Evolutionary conservation across 2,113 vertebrate genomes (phyloP).

Genomic region (Neopipo cinnamomea): DNA sequence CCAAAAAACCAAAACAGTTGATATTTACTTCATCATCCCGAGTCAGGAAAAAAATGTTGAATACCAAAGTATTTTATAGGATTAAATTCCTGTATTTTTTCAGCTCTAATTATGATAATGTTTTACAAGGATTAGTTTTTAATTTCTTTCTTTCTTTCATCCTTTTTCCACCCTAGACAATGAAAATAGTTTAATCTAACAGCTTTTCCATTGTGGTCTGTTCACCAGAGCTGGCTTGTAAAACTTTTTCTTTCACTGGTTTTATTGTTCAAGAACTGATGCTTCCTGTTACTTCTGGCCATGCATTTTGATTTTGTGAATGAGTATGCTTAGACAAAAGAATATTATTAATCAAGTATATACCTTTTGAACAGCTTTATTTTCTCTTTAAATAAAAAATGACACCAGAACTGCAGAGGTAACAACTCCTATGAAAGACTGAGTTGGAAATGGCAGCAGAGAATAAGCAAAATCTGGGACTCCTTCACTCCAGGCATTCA

Average conservation of each 20-base stretch:
- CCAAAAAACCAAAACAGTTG: not conserved
- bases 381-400: not conserved
- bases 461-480: not conserved
- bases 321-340: not conserved
- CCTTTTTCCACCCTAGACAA: not conserved
- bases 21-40: not conserved
- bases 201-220: constrained; percentile 39
- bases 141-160: not conserved
- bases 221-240: constrained; percentile 11
- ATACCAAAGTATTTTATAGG: not conserved
- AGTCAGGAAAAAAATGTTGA: not conserved
- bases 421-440: not conserved
- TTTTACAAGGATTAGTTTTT: not conserved
- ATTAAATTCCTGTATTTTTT: not conserved
- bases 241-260: constrained; percentile 42
- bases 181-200: constrained; percentile 7
- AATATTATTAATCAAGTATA: not conserved
- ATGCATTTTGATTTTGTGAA: constrained; percentile 13
- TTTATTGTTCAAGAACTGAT: constrained; percentile 38
- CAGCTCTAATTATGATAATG: not conserved
- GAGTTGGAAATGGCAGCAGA: not conserved
- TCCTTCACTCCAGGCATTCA: not conserved
- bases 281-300: constrained; percentile 27
- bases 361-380: not conserved
- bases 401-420: not conserved